A percentile compares a stretch with the other conserved stretches of the same genome.
phyloP scores from a whole-genome alignment of 37 sponge, comb jelly and placozoan species.

The Eunapius fragilis region DNA sequence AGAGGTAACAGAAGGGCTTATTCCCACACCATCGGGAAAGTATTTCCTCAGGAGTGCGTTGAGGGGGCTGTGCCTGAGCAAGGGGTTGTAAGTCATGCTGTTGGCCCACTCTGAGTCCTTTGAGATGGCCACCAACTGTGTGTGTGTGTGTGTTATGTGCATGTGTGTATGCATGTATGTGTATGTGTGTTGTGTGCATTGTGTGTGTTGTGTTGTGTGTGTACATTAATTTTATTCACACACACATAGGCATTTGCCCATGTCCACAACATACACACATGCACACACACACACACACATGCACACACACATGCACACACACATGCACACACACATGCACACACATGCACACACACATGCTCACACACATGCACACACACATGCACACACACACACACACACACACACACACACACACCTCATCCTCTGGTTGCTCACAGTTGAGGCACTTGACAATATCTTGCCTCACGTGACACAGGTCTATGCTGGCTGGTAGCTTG shows the following conservation, averaged over 20 bases:
- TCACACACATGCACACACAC: no score
- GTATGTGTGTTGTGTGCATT: no score
- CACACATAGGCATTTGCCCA: neutral
- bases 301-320: no score
- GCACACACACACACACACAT: no score
- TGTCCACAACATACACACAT: no score
- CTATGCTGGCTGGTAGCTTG: slow-evolving; percentile 51
- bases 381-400: no score
- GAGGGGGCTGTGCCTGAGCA: slow-evolving; percentile 68
- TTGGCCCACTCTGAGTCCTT: slow-evolving; percentile 61
- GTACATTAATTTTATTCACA: no score
- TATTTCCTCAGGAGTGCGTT: slow-evolving; percentile 76
- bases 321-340: no score
- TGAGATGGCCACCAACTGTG: slow-evolving; percentile 49
- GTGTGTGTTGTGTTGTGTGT: no score
- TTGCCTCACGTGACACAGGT: slow-evolving; percentile 60
- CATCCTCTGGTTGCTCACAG: slow-evolving; percentile 54
- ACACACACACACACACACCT: slow-evolving; percentile 17
- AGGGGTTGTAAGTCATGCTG: slow-evolving; percentile 70
- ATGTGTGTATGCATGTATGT: no score
- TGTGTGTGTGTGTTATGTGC: neutral
- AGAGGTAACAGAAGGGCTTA: slow-evolving; percentile 44
- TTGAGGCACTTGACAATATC: slow-evolving; percentile 57
- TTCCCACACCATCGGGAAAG: slow-evolving; percentile 81
- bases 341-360: no score